These are phyloP conservation scores for Rhineura floridana DNA, from an alignment of 2,113 vertebrate genomes.

Conservation along the genomic window DNA sequence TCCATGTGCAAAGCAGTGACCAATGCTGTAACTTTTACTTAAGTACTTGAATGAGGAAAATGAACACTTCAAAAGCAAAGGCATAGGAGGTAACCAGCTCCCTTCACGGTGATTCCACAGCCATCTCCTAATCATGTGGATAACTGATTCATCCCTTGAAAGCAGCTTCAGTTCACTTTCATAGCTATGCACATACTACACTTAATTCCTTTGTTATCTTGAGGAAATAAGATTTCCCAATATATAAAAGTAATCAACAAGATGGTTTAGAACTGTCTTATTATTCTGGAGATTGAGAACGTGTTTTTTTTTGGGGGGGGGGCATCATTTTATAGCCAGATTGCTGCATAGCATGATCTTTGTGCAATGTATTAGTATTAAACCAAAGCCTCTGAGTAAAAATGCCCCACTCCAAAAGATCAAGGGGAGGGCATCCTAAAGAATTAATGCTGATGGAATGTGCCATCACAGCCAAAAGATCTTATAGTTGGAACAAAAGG, in stretches of 20 bases:
- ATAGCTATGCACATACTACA: background rate
- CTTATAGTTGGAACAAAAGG: conserved; percentile 24
- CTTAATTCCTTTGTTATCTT: background rate
- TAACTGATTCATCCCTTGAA: background rate
- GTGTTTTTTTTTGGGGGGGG: background rate
- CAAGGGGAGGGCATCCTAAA: background rate
- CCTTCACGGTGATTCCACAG: background rate
- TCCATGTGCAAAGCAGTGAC: background rate
- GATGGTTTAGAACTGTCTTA: background rate
- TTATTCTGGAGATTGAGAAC: background rate
- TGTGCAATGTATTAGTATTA: conserved; percentile 25
- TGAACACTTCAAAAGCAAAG: background rate
- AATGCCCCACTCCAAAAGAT: conserved; percentile 33
- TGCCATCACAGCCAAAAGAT: conserved; percentile 34
- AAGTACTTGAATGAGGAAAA: background rate
- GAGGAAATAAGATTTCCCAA: background rate
- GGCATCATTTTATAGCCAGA: background rate
- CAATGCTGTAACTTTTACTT: background rate
- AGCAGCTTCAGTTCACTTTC: background rate
- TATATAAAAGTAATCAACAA: background rate
- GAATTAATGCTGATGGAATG: background rate
- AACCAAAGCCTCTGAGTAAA: conserved; percentile 18
- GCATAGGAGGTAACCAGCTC: background rate
- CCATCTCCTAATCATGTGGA: background rate
- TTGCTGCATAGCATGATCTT: conserved; percentile 1